Evolutionary conservation across 2,888 invertebrate species (phyloP), one percentile per base, ranked within the genome.

Genomic region (Leptinotarsa tumamoca): DNA sequence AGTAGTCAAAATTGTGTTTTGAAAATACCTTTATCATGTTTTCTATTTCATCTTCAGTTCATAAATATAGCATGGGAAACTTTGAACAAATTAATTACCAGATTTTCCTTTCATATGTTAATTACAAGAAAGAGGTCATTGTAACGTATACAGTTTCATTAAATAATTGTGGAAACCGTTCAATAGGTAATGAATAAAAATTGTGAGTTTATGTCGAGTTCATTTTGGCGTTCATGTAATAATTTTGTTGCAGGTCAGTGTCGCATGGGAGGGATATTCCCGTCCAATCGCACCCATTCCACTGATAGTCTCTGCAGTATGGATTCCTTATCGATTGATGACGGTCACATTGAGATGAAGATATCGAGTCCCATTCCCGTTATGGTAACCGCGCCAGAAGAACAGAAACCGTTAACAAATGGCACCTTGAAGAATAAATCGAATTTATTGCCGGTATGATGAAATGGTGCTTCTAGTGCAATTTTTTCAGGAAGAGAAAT

Each of bases 281-380:
- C 89, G 27, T 87, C 87, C 51, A 85, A 89, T 77, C 85, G 88
- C 23, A 84, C 86, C 15, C 86, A 86, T 70, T 92, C 91, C 80
- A 92, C 92, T 82, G 92, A 92, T 81, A 93, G 92, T 4, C 86
- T 92, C 71, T 92, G 92, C 82, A 93, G 92, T 66, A 90, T 92
- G 69, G 92, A 92, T 81, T 92, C 92, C 72, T 90, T 92, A 84
- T 92, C 92, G 1, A 82, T 84, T 4, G 86, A 86, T 75, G 85
- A 85, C 69, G 91, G 91, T 76, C 92, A 92, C 83, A 91, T 92
- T 52, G 91, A 91, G 80, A 84, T 83, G 81, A 82, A 83, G 61
- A 80, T 84, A 27, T 81, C 83, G 4, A 89, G 87, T 73, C 89
- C 90, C 52, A 89, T 89, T 79, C 89, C 89, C 68, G 88, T 89